Conservation (phyloP, 2,113 vertebrate genomes). For the Lepus timidus region DNA sequence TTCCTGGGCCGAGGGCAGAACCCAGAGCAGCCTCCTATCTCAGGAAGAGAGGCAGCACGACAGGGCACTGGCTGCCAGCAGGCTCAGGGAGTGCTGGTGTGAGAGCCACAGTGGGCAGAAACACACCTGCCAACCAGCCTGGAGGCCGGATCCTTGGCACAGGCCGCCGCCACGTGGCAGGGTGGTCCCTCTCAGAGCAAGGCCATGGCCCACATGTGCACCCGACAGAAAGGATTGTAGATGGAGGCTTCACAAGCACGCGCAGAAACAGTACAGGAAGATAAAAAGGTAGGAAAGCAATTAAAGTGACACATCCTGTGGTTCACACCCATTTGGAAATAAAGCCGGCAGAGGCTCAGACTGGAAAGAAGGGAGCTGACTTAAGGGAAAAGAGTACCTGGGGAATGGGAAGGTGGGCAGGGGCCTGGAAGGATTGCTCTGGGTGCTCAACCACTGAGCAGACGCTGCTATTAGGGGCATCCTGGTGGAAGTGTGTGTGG, state of each 20-base stretch:
- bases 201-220: not conserved
- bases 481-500: too few species aligned
- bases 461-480: not conserved
- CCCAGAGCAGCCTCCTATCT: not conserved
- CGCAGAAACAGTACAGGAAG: not conserved
- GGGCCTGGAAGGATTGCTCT: not conserved
- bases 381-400: not conserved
- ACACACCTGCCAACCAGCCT: too few species aligned
- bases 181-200: not conserved
- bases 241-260: not conserved
- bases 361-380: not conserved
- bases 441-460: not conserved
- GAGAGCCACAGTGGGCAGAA: too few species aligned
- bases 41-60: not conserved
- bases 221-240: not conserved
- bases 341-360: not conserved
- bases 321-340: not conserved
- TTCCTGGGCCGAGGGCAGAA: not conserved
- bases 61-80: not conserved
- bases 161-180: not conserved
- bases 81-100: too few species aligned
- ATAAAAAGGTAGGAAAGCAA: not conserved
- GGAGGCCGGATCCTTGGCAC: not conserved
- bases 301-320: not conserved
- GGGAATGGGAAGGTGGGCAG: not conserved